Evolutionary conservation across 2,888 invertebrate species (phyloP).

Genomic region (Morinoia aosen): DNA sequence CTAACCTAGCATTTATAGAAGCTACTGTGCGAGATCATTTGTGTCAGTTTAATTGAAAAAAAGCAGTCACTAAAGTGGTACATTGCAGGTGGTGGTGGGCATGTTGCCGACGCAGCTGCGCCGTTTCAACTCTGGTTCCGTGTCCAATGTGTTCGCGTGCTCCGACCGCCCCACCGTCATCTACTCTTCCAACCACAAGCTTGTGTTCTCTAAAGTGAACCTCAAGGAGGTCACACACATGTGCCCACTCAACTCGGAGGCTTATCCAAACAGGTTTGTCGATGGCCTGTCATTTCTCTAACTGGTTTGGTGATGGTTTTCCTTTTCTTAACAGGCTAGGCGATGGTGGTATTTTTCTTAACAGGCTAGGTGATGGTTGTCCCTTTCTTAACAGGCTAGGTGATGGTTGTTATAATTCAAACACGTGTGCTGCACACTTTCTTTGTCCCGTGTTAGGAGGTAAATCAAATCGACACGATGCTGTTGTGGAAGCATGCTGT

Average conservation of each 20-base stretch:
- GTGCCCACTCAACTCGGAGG: constrained; percentile 96
- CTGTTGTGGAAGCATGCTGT: too few species aligned
- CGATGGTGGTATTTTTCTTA: too few species aligned
- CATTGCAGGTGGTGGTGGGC: constrained; percentile 84
- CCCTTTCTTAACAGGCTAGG: too few species aligned
- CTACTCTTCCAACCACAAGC: constrained; percentile 98
- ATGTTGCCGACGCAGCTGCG: constrained; percentile 96
- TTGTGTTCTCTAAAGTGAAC: constrained; percentile 98
- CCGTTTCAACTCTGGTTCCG: constrained; percentile 89
- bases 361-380: too few species aligned
- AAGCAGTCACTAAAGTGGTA: background rate
- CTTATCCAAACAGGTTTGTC: constrained; percentile 89
- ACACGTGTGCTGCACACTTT: too few species aligned
- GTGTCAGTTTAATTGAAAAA: too few species aligned
- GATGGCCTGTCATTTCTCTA: constrained; percentile 28
- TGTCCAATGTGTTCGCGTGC: constrained; percentile 98
- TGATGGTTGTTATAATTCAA: too few species aligned
- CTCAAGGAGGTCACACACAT: constrained; percentile 95
- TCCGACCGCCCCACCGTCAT: constrained; percentile 98
- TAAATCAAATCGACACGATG: too few species aligned
- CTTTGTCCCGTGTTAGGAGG: too few species aligned
- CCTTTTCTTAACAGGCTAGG: too few species aligned
- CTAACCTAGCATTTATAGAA: too few species aligned
- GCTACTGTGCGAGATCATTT: too few species aligned
- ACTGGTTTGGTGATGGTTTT: background rate